Evolutionary conservation across 2,797 vertebrate species (phyloP).

Genomic region (Sebastes hubbsi): DNA sequence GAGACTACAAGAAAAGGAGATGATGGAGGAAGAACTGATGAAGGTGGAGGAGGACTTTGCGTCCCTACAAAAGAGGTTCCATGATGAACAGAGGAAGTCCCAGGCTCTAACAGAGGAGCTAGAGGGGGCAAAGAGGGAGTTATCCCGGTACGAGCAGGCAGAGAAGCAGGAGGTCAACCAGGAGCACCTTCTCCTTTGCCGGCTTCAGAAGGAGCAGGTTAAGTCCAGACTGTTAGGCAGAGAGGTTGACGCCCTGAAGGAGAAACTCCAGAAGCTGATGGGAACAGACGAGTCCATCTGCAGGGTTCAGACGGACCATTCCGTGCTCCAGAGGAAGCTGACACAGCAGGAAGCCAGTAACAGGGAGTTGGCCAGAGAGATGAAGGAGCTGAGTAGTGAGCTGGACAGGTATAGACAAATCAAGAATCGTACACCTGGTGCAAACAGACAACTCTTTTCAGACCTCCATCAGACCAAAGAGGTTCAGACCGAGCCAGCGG

Average conservation of each 20-base stretch:
- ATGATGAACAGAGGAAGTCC: slow-evolving; percentile 86
- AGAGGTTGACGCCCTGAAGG: slow-evolving; percentile 92
- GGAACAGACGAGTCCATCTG: slow-evolving; percentile 91
- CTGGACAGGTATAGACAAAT: slow-evolving; percentile 87
- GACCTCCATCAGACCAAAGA: slow-evolving; percentile 88
- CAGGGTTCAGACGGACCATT: slow-evolving; percentile 89
- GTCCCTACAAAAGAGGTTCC: slow-evolving; percentile 87
- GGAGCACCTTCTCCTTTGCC: slow-evolving; percentile 90
- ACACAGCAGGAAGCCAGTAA: slow-evolving; percentile 93
- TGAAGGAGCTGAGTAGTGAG: slow-evolving; percentile 89
- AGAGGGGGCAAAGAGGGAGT: slow-evolving; percentile 87
- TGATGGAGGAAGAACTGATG: slow-evolving; percentile 89
- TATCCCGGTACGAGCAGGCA: slow-evolving; percentile 89
- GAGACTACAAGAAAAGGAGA: slow-evolving; percentile 91
- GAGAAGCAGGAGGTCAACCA: slow-evolving; percentile 93
- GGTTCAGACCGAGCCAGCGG: slow-evolving; percentile 90
- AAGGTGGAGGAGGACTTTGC: slow-evolving; percentile 91
- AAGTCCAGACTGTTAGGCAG: slow-evolving; percentile 91
- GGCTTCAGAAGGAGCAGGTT: slow-evolving; percentile 93
- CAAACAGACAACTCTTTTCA: slow-evolving; percentile 85
- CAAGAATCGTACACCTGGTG: slow-evolving; percentile 82
- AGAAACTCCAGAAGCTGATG: slow-evolving; percentile 93
- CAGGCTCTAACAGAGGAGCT: slow-evolving; percentile 88
- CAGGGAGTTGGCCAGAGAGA: slow-evolving; percentile 91
- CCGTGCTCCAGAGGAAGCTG: slow-evolving; percentile 89